Conservation (phyloP, 2,113 vertebrate genomes). For the Nettapus auritus region DNA sequence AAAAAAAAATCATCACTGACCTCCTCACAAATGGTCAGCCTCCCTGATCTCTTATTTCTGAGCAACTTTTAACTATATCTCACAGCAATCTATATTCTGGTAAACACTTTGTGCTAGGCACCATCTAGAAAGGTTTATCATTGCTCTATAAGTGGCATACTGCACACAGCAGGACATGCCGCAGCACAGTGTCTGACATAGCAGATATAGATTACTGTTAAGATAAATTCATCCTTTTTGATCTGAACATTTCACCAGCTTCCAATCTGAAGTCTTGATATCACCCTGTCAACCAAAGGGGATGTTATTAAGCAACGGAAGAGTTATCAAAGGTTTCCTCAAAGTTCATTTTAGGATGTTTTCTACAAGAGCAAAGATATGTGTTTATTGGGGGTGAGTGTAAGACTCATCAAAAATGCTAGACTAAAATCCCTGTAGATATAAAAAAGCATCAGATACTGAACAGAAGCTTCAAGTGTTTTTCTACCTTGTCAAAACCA, state of each 20-base stretch:
- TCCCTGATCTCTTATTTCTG: conserved; percentile 49
- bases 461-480: neutral
- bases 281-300: conserved; percentile 6
- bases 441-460: neutral
- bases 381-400: conserved; percentile 18
- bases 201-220: conserved; percentile 47
- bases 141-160: conserved; percentile 8
- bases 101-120: conserved; percentile 11
- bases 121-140: conserved; percentile 31
- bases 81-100: conserved; percentile 32
- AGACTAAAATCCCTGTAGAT: neutral
- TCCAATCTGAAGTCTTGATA: conserved; percentile 43
- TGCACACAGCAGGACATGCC: conserved; percentile 35
- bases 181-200: conserved; percentile 15
- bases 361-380: neutral
- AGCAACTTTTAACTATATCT: conserved; percentile 49
- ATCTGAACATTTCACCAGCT: conserved; percentile 22
- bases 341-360: conserved; percentile 29
- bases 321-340: conserved; percentile 53
- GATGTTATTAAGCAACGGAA: conserved; percentile 36
- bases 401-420: conserved; percentile 28
- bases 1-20: neutral
- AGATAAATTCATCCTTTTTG: conserved; percentile 51
- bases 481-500: conserved; percentile 13
- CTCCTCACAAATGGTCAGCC: conserved; percentile 47